A percentile compares a stretch with the other conserved stretches of the same genome.
phyloP scores from a whole-genome alignment of 2,888 invertebrate genomes.

The Ophonus ardosiacus region DNA sequence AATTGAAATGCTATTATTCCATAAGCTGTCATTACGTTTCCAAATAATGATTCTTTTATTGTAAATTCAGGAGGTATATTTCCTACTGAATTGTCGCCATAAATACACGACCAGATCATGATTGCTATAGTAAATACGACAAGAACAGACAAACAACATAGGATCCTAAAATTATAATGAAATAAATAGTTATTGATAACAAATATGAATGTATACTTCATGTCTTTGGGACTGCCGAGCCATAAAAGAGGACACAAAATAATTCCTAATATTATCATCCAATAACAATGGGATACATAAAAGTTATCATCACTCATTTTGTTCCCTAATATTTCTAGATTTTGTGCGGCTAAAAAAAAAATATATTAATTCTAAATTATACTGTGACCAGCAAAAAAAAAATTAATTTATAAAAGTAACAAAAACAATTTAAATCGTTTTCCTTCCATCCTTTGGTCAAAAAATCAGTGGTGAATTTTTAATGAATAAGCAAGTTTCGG shows the following conservation, averaged over 20 bases:
- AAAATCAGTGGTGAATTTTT: no score
- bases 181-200: slow-evolving; percentile 15
- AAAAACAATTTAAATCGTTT: no score
- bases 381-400: no score
- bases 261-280: slow-evolving; percentile 87
- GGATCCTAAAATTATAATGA: slow-evolving; percentile 75
- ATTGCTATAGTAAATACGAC: slow-evolving; percentile 82
- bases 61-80: slow-evolving; percentile 72
- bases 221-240: slow-evolving; percentile 94
- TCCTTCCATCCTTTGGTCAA: no score
- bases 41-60: slow-evolving; percentile 70
- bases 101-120: slow-evolving; percentile 83
- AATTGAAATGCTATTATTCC: slow-evolving; percentile 86
- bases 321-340: slow-evolving; percentile 86
- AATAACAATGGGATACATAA: slow-evolving; percentile 87
- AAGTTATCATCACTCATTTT: slow-evolving; percentile 82
- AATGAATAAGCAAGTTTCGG: no score
- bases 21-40: slow-evolving; percentile 80
- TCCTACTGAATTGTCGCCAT: slow-evolving; percentile 74
- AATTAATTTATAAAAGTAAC: no score
- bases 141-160: slow-evolving; percentile 82
- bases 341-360: slow-evolving; percentile 84
- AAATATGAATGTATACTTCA: slow-evolving; percentile 84
- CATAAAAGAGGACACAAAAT: slow-evolving; percentile 89
- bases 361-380: not conserved